These are phyloP conservation scores for Drosophila triauraria DNA, from an alignment of 1,140 invertebrate species.

Conservation along the genomic window DNA sequence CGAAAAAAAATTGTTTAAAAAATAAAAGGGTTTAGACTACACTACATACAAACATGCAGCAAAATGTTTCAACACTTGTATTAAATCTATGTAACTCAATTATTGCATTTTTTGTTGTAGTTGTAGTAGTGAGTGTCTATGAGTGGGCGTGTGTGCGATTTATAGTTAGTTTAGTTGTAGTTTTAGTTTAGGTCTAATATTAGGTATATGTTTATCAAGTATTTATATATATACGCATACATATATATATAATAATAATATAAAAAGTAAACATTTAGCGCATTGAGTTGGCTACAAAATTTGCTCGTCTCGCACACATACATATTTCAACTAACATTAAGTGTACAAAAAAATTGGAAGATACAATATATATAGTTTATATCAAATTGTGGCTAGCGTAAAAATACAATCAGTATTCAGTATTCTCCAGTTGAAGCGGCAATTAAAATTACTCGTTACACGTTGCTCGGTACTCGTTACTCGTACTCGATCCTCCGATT, in stretches of 20 bases:
- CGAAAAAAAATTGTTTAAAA: conserved; percentile 24
- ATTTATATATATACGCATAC: conserved; percentile 47
- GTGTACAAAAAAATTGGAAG: conserved; percentile 80
- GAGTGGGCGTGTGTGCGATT: conserved; percentile 38
- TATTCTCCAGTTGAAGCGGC: conserved; percentile 49
- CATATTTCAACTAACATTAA: conserved; percentile 74
- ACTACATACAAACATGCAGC: conserved; percentile 40
- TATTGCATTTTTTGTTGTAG: conserved; percentile 62
- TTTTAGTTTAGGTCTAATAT: conserved; percentile 54
- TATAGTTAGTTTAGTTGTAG: conserved; percentile 44
- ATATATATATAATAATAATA: conserved; percentile 51
- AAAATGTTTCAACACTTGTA: conserved; percentile 49
- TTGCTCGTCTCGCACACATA: conserved; percentile 50
- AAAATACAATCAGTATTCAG: conserved; percentile 67
- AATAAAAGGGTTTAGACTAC: conserved; percentile 46
- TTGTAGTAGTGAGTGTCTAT: conserved; percentile 30
- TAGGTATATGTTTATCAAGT: conserved; percentile 56
- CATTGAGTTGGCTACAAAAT: conserved; percentile 49
- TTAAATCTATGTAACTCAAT: conserved; percentile 81
- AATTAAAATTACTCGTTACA: conserved; percentile 44
- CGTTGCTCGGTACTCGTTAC: background rate
- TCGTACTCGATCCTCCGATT: background rate
- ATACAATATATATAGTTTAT: conserved; percentile 58
- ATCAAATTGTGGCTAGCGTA: conserved; percentile 80
- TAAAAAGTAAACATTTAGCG: conserved; percentile 68